Base-by-base conservation (phyloP, 2,888 invertebrate species). In the Sphecodes monilicornis region DNA sequence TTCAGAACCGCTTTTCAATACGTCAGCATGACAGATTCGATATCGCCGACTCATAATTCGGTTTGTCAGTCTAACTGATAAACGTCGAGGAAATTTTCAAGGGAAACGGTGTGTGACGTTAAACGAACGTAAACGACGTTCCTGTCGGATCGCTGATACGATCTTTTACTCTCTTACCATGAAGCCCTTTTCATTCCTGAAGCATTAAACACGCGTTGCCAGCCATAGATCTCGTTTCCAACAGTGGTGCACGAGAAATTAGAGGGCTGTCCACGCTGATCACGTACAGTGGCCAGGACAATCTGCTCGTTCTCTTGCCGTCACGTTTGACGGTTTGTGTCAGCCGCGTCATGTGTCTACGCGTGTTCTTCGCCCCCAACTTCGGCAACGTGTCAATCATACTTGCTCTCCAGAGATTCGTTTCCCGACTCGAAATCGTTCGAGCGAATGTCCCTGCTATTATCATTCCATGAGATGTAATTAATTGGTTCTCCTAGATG, bases 291-390 rank as follows among this genome's bases (percentile, higher is more conserved):
- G 81, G 86, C 72, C 86, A 88, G 85, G 78, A 89, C 90, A 91
- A 91, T 92, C 90, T 91, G 91, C 89, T 90, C 90, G 81, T 88
- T 85, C 79, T 87, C 80, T 82, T 84, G 86, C 88, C 88, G 88
- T 92, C 92, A 92, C 91, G 90, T 91, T 91, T 92, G 92, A 92
- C 90, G 91, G 90, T 92, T 92, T 90, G 91, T 90, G 91, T 92
- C 91, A 90, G 86, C 85, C 89, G 85, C 90, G 89, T 90, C 91
- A 90, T 87, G 87, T 88, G 88, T 86, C 86, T 89, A 88, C 83
- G 80, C 86, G 85, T 85, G 87, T 87, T 90, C 84, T 86, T 87
- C 77, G 86, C 71, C 71, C 73, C 76, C 73, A 86, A 87, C 86
- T 87, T 83, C 72, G 84, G 80, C 72, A 78, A 82, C 78, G 84